Percentiles rank a stretch among this genome's conserved stretches.
phyloP scores from a whole-genome alignment of 1,140 invertebrate genomes.

The Cylas formicarius region DNA sequence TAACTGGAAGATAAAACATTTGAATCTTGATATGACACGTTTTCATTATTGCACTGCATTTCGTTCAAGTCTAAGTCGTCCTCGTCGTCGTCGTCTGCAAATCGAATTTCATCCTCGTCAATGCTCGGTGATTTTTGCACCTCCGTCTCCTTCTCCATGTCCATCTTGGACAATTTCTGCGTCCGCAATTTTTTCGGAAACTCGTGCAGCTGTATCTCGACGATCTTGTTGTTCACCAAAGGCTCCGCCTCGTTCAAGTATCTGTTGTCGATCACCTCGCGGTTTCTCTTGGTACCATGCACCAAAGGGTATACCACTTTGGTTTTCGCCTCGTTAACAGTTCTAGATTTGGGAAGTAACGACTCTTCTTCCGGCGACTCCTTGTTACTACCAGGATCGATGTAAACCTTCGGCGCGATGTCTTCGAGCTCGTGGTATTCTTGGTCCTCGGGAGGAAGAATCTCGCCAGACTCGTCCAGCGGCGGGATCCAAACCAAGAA shows the following conservation, averaged over 20 bases:
- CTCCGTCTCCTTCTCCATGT: slow-evolving; percentile 45
- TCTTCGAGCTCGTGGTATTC: slow-evolving; percentile 30
- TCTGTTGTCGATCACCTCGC: slow-evolving; percentile 15
- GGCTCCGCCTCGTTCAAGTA: slow-evolving; percentile 16
- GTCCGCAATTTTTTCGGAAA: slow-evolving; percentile 29
- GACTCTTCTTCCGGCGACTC: slow-evolving; percentile 39
- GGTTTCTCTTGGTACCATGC: slow-evolving; percentile 6
- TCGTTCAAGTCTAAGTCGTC: slow-evolving; percentile 23
- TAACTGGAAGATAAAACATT: slow-evolving; percentile 35
- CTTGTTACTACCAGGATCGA: slow-evolving; percentile 38
- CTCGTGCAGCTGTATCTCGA: slow-evolving; percentile 34
- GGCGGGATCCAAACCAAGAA: slow-evolving; percentile 82
- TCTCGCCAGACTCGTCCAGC: slow-evolving; percentile 50
- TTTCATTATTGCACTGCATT: slow-evolving; percentile 29
- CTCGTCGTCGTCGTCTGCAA: slow-evolving; percentile 45
- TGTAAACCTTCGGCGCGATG: slow-evolving; percentile 28
- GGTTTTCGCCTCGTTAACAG: slow-evolving; percentile 20
- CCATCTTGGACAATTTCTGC: slow-evolving; percentile 7
- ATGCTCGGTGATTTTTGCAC: slow-evolving; percentile 43
- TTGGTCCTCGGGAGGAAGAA: slow-evolving; percentile 27
- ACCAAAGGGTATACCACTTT: slow-evolving; percentile 20
- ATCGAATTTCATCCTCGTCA: slow-evolving; percentile 46
- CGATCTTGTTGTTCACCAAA: slow-evolving; percentile 21
- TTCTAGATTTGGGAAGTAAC: slow-evolving; percentile 27
- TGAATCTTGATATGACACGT: slow-evolving; percentile 34